Percentiles rank a stretch among this genome's conserved stretches.
Evolutionary conservation across 2,888 invertebrate species (phyloP).

Genomic region (Chymomyza amoena): DNA sequence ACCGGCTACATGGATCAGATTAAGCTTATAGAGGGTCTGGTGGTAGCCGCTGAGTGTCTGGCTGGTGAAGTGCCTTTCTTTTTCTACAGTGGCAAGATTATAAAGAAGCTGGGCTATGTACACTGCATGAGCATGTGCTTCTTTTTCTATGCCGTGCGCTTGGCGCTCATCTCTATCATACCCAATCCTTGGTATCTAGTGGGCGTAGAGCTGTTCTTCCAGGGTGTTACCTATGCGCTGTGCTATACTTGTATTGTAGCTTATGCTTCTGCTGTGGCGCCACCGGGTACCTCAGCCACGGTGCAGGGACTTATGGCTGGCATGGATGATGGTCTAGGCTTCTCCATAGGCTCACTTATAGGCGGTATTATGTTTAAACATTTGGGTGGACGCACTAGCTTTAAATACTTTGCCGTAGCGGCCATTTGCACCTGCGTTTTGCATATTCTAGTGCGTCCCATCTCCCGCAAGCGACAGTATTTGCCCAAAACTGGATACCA

Average conservation of each 20-base stretch:
- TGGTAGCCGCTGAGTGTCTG: constrained; percentile 88
- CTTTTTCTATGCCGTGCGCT: constrained; percentile 86
- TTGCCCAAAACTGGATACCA: constrained; percentile 72
- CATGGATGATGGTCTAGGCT: constrained; percentile 92
- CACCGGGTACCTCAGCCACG: constrained; percentile 88
- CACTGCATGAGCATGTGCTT: constrained; percentile 88
- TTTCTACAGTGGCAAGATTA: constrained; percentile 85
- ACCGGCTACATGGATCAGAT: constrained; percentile 83
- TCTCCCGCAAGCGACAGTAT: constrained; percentile 74
- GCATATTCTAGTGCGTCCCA: constrained; percentile 76
- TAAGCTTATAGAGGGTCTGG: constrained; percentile 88
- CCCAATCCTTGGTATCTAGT: constrained; percentile 91
- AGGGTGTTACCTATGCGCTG: constrained; percentile 92
- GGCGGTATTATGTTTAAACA: constrained; percentile 85
- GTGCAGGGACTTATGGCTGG: constrained; percentile 92
- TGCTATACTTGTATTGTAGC: constrained; percentile 90
- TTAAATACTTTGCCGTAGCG: constrained; percentile 79
- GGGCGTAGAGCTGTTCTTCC: constrained; percentile 88
- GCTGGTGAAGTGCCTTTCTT: constrained; percentile 89
- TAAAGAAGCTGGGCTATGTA: constrained; percentile 88
- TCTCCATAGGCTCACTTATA: constrained; percentile 86
- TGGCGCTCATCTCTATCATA: constrained; percentile 87
- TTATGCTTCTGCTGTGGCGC: constrained; percentile 84
- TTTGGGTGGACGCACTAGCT: constrained; percentile 82
- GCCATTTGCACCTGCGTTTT: constrained; percentile 76